Base-by-base conservation (phyloP, 2,888 invertebrate species). In the Vanessa cardui region DNA sequence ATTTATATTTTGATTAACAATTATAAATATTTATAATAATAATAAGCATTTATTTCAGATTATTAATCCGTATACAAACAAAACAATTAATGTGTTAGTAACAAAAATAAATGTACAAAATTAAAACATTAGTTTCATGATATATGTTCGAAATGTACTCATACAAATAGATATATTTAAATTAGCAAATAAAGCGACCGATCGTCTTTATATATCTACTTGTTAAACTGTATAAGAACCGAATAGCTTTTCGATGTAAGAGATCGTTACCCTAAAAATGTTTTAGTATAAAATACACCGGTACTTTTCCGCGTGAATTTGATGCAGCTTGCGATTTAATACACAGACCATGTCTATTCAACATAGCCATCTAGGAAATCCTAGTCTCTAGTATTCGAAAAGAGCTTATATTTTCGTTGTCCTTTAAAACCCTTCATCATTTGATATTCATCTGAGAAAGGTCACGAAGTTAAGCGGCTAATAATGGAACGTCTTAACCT, bases 391-490 rank as follows among this genome's bases (percentile, higher is more conserved):
- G 16, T 21, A 26, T 15, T 54, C 52, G 6, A 45, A 62, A 62
- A 47, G 16, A 39, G 46, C 21, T 68, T 63, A 46, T 45, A 46
- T 63, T 31, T 50, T 54, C 59, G 45, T 52, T 39, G 63, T 58
- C 61, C 61, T 67, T 39, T 61, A 60, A 62, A 49, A 46, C 39
- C 66, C 62, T 63, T 62, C 66, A 71, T 63, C 65, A 66, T 66
- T 68, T 66, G 71, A 68, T 71, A 68, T 68, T 68, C 71, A 71
- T 68, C 68, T 63, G 64, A 44, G 49, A 68, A 68, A 70, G 68
- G 70, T 68, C 68, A 56, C 65, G 52, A 54, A 31, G 52, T 21
- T 58, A 71, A 71, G 68, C 68, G 71, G 68, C 65, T 62, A 65
- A 63, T 68, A 71, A 65, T 68, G 68, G 64, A 20, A 59, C 58